These are phyloP conservation scores for Enhydra lutris DNA, from an alignment of 2,113 vertebrate genomes.

Conservation along the genomic window DNA sequence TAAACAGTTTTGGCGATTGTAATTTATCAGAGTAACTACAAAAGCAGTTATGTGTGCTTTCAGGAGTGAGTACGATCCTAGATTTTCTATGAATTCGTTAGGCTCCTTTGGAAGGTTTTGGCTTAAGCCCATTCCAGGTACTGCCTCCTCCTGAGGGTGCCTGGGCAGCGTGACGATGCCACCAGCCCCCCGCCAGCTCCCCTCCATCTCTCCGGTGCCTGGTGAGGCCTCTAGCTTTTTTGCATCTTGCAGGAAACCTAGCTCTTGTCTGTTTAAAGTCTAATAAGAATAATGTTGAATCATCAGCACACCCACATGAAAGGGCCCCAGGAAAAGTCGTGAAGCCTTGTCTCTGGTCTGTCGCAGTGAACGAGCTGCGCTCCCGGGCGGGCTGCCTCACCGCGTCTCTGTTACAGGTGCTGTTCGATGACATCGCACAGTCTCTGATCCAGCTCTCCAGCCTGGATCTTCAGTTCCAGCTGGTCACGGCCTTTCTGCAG, in stretches of 20 bases:
- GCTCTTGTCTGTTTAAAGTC: not conserved
- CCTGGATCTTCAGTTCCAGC: slow-evolving; percentile 82
- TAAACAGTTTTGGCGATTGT: not conserved
- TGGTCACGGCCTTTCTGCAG: slow-evolving; percentile 89
- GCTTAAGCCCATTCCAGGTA: not conserved
- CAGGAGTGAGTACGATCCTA: not conserved
- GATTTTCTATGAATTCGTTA: not conserved
- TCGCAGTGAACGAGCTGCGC: not conserved
- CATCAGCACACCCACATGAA: not conserved
- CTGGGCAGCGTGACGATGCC: fast-evolving
- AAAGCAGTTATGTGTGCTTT: not conserved
- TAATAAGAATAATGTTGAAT: not conserved
- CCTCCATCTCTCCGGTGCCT: not conserved
- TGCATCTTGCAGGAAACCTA: not conserved
- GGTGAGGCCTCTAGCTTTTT: not conserved
- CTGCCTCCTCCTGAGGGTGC: fast-evolving
- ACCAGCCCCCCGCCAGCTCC: not conserved
- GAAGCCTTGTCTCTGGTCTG: no score
- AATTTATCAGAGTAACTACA: not conserved
- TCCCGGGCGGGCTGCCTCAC: fast-evolving
- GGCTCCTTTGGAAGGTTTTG: not conserved
- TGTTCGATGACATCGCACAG: slow-evolving; percentile 94
- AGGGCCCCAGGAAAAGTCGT: not conserved
- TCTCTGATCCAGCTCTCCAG: slow-evolving; percentile 90
- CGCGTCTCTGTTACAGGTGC: slow-evolving; percentile 82